A percentile compares a stretch with the other conserved stretches of the same genome.
Evolutionary conservation across 2,797 vertebrate genomes (phyloP).

Genomic region (Ciconia nigra): DNA sequence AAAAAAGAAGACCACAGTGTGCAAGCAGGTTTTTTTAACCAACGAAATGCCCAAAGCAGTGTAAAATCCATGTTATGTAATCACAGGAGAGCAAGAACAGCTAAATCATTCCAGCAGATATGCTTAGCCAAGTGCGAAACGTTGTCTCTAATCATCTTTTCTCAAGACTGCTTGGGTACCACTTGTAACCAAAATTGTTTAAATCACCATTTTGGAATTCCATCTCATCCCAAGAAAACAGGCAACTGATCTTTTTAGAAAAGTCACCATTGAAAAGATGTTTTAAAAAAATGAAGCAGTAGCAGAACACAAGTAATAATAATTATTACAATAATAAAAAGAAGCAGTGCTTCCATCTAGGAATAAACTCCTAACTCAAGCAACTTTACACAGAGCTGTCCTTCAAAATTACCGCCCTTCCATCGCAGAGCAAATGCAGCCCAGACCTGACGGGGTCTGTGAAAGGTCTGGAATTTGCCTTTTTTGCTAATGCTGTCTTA

Average conservation of each 20-base stretch:
- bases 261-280: neutral
- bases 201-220: neutral
- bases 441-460: neutral
- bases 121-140: constrained; percentile 30
- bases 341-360: neutral
- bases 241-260: neutral
- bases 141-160: constrained; percentile 15
- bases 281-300: neutral
- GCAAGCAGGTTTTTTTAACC: neutral
- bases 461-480: neutral
- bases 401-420: neutral
- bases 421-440: neutral
- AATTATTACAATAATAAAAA: neutral
- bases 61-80: constrained; percentile 60
- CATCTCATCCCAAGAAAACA: neutral
- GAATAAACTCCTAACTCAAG: neutral
- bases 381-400: neutral
- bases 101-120: constrained; percentile 51
- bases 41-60: constrained; percentile 39
- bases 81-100: constrained; percentile 36
- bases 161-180: neutral
- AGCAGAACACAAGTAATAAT: neutral
- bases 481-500: neutral
- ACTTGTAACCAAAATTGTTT: constrained; percentile 9
- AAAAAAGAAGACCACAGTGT: neutral